Evolutionary conservation across 2,797 vertebrate genomes (phyloP).

Genomic region (Gallirallus australis): DNA sequence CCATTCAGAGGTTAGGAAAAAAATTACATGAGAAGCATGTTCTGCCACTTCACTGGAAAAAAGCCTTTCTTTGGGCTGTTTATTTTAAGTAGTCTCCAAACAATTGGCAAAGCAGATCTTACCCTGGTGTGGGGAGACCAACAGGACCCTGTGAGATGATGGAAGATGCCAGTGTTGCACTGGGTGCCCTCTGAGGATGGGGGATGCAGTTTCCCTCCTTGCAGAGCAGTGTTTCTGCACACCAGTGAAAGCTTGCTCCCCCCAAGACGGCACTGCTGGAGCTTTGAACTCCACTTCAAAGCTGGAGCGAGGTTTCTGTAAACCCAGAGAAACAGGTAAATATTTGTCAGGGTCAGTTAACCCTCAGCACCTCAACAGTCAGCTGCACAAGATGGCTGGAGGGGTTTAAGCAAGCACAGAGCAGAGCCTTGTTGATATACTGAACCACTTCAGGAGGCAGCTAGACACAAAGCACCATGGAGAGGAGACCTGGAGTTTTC

Average conservation of each 20-base stretch:
- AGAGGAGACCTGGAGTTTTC: neutral
- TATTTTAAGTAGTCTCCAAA: neutral
- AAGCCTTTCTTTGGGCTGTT: neutral
- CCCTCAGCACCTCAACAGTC: neutral
- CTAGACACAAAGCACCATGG: neutral
- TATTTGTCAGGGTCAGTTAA: slow-evolving; percentile 67
- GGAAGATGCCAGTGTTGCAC: neutral
- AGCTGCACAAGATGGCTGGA: neutral
- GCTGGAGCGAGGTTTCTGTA: slow-evolving; percentile 28
- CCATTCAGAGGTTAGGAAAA: neutral
- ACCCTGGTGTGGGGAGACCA: neutral
- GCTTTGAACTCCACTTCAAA: slow-evolving; percentile 71
- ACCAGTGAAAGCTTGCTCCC: neutral
- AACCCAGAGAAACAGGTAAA: slow-evolving; percentile 58
- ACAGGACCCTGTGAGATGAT: neutral
- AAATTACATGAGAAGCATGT: neutral
- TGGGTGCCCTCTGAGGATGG: neutral
- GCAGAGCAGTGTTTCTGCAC: neutral
- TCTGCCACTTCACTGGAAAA: neutral
- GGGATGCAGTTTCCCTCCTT: neutral
- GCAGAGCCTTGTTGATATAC: slow-evolving; percentile 8
- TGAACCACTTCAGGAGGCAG: neutral
- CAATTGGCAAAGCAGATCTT: neutral
- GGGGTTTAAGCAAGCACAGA: slow-evolving; percentile 11
- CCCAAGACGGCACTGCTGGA: neutral